Conservation (phyloP, 2,888 invertebrate species). For the Malthinus flaveolus region DNA sequence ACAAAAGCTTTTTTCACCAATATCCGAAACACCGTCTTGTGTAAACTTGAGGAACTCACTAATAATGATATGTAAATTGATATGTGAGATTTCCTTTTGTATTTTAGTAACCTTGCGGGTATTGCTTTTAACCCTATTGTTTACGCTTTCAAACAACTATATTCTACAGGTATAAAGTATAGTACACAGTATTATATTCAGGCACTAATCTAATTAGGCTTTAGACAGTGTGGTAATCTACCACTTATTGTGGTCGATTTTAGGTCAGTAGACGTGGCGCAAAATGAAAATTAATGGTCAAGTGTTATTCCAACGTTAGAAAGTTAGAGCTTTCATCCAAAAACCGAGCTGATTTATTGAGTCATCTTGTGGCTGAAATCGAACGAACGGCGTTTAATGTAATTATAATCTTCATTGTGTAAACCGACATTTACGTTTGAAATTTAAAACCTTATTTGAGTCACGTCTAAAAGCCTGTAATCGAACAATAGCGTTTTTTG, state of each 20-base stretch:
- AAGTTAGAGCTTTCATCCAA: slow-evolving; percentile 9
- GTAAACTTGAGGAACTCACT: slow-evolving; percentile 20
- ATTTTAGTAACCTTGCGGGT: slow-evolving; percentile 18
- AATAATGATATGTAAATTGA: slow-evolving; percentile 33
- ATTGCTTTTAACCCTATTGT: slow-evolving; percentile 23
- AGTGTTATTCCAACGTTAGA: slow-evolving; percentile 7
- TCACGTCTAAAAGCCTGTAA: slow-evolving; percentile 14
- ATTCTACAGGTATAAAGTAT: slow-evolving; percentile 42
- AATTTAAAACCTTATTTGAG: too few species aligned
- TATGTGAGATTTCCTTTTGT: slow-evolving; percentile 24
- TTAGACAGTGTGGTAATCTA: slow-evolving; percentile 47
- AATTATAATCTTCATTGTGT: neutral
- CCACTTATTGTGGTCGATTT: slow-evolving; percentile 39
- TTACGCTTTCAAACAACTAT: slow-evolving; percentile 34
- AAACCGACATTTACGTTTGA: too few species aligned
- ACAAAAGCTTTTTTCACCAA: too few species aligned
- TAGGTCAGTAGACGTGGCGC: slow-evolving; percentile 28
- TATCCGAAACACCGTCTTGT: slow-evolving; percentile 23
- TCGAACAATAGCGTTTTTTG: slow-evolving; percentile 13
- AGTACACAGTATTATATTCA: slow-evolving; percentile 41
- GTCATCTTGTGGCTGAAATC: slow-evolving; percentile 13
- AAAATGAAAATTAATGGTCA: slow-evolving; percentile 22
- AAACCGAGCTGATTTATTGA: slow-evolving; percentile 17
- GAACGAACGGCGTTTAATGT: slow-evolving; percentile 6
- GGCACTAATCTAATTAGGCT: slow-evolving; percentile 52